Evolutionary conservation across 1,140 invertebrate species (phyloP).

Genomic region (Wasmannia auropunctata): DNA sequence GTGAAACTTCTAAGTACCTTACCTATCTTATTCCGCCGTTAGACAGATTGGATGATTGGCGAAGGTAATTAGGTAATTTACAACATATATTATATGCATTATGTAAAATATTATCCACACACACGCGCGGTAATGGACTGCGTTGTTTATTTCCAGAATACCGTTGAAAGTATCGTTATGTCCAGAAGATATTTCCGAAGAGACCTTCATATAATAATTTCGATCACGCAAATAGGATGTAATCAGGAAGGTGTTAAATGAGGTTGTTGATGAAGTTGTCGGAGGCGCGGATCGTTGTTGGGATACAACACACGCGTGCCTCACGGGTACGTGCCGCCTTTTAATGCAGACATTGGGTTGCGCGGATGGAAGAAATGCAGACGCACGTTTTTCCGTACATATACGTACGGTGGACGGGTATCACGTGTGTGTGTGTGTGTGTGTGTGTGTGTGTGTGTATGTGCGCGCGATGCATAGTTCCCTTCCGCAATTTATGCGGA

Average conservation of each 20-base stretch:
- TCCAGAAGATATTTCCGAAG: not conserved
- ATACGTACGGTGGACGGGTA: too few species aligned
- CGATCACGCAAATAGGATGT: not conserved
- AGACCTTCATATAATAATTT: not conserved
- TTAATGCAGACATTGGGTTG: conserved; percentile 34
- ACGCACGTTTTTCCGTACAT: conserved; percentile 57
- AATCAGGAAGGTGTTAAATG: not conserved
- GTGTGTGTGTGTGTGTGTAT: too few species aligned
- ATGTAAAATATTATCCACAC: not conserved
- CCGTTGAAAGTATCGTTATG: not conserved
- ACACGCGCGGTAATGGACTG: not conserved
- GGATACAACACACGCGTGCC: conserved; percentile 27
- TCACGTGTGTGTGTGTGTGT: too few species aligned
- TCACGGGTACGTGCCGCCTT: conserved; percentile 23
- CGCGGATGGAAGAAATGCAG: conserved; percentile 39
- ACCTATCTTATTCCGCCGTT: not conserved
- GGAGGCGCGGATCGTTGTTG: conserved; percentile 33
- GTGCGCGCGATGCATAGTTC: conserved; percentile 21
- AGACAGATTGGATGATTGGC: not conserved
- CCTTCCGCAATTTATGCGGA: conserved; percentile 68
- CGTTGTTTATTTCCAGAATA: not conserved
- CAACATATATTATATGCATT: not conserved
- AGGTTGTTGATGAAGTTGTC: conserved; percentile 42
- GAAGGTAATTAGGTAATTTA: not conserved
- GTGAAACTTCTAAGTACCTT: not conserved